Evolutionary conservation across 2,888 invertebrate genomes (phyloP).

Genomic region (Pseudococcus jackbeardsleyi): DNA sequence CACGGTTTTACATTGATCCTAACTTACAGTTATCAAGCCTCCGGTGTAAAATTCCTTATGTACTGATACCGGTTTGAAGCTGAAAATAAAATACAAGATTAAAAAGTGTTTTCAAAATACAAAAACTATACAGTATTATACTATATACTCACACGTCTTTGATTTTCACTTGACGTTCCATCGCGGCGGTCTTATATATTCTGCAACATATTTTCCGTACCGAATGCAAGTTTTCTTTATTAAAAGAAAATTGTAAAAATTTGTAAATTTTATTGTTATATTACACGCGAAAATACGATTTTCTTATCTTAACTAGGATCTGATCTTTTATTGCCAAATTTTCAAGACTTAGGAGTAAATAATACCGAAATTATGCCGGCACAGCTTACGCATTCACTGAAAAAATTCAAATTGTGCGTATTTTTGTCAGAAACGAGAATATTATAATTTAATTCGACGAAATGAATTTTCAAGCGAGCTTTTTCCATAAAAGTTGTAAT

Average conservation of each 20-base stretch:
- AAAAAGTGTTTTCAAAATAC: not conserved
- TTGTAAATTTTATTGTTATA: constrained; percentile 1
- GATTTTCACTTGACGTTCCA: constrained; percentile 57
- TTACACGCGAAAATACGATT: constrained; percentile 37
- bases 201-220: not conserved
- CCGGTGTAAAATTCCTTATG: constrained; percentile 87
- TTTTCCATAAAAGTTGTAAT: not conserved
- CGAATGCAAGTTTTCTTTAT: not conserved
- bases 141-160: constrained; percentile 55
- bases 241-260: not conserved
- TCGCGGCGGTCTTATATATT: not conserved
- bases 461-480: not conserved
- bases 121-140: not conserved
- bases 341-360: not conserved
- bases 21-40: constrained; percentile 77
- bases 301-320: not conserved
- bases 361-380: not conserved
- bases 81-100: constrained; percentile 69
- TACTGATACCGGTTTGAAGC: constrained; percentile 81
- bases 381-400: not conserved
- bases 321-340: constrained; percentile 22
- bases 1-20: not conserved
- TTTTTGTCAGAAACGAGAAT: not conserved
- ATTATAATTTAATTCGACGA: not conserved
- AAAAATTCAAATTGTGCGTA: not conserved